Conservation (phyloP, 2,888 invertebrate genomes). For the Apodemia zela region DNA sequence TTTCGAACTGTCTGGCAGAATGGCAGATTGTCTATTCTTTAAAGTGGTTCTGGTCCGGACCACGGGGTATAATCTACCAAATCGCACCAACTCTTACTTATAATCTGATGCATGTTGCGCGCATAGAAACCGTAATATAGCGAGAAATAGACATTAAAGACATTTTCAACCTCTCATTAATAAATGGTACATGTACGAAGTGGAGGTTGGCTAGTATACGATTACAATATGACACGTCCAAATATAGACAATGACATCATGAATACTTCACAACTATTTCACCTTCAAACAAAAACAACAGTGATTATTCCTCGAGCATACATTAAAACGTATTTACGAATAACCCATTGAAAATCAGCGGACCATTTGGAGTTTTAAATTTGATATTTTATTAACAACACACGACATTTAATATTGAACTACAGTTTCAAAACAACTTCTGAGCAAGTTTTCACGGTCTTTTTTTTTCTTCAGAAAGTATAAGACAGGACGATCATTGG, state of each 20-base stretch:
- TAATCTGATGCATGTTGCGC: too few species aligned
- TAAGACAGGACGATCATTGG: not conserved
- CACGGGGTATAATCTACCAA: too few species aligned
- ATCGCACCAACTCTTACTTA: too few species aligned
- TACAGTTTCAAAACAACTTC: not conserved
- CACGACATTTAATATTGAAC: not conserved
- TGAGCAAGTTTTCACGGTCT: not conserved
- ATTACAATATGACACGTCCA: slow-evolving; percentile 1
- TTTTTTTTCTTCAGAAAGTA: not conserved
- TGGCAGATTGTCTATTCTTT: too few species aligned
- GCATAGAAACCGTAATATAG: not conserved
- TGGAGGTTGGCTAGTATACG: not conserved
- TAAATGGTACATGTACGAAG: not conserved
- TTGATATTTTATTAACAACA: slow-evolving; percentile 5
- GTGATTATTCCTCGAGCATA: slow-evolving; percentile 28
- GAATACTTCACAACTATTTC: slow-evolving; percentile 45
- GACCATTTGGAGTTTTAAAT: slow-evolving; percentile 32
- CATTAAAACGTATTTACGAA: slow-evolving; percentile 37
- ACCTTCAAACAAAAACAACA: slow-evolving; percentile 49
- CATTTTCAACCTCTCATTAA: not conserved
- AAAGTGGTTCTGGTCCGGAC: too few species aligned
- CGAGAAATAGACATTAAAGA: not conserved
- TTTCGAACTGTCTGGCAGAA: too few species aligned
- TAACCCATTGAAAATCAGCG: slow-evolving; percentile 39
- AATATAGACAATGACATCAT: slow-evolving; percentile 62